phyloP scores from a whole-genome alignment of 2,113 vertebrate genomes.

The Centrocercus urophasianus region DNA sequence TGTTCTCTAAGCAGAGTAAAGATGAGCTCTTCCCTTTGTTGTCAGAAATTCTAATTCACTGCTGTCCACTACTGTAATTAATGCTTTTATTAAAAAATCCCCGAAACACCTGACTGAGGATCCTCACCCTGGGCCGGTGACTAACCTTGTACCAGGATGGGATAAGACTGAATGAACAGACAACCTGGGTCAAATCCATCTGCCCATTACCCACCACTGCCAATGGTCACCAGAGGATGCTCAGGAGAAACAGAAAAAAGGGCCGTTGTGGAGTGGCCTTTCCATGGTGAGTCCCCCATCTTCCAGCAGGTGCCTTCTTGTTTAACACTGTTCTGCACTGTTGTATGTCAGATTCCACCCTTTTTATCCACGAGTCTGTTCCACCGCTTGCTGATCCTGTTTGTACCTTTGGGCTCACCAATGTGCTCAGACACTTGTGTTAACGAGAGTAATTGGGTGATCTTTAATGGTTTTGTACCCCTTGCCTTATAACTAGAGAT shows the following conservation, averaged over 20 bases:
- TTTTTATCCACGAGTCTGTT: accelerated
- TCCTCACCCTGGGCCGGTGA: not conserved
- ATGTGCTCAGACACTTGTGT: not conserved
- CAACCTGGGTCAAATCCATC: not conserved
- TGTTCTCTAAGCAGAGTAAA: not conserved
- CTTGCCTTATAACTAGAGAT: not conserved
- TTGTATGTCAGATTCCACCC: not conserved
- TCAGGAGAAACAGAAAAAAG: not conserved
- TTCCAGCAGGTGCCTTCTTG: not conserved
- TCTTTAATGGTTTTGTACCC: not conserved
- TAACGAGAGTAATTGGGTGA: not conserved
- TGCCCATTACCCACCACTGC: not conserved
- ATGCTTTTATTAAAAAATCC: not conserved
- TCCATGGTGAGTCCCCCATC: not conserved
- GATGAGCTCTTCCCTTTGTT: not conserved
- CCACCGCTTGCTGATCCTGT: not conserved
- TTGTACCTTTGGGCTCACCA: not conserved
- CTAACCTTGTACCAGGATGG: not conserved
- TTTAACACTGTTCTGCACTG: not conserved
- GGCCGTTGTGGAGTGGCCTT: not conserved
- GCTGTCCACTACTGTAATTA: not conserved
- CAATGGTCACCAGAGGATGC: accelerated
- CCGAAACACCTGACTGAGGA: not conserved
- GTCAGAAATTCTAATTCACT: not conserved
- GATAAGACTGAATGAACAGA: not conserved